Conservation (phyloP, 2,888 invertebrate genomes). For the Andricus curvator region DNA sequence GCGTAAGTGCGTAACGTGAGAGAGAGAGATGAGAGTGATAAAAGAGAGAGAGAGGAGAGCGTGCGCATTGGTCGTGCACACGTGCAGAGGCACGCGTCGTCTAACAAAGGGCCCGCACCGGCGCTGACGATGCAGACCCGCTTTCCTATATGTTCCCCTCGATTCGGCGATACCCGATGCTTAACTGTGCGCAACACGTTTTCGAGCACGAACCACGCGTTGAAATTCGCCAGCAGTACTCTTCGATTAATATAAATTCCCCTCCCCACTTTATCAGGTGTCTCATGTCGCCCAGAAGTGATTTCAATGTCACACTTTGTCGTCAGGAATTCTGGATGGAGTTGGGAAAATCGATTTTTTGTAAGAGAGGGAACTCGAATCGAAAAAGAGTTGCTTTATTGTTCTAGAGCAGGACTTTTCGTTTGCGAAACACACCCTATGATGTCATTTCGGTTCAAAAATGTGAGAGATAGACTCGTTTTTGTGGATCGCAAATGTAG, state of each 20-base stretch:
- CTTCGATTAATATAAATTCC: slow-evolving; percentile 41
- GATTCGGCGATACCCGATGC: slow-evolving; percentile 55
- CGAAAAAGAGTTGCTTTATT: background rate
- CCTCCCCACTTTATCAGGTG: slow-evolving; percentile 35
- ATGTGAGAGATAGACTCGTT: no score
- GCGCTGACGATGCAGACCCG: slow-evolving; percentile 51
- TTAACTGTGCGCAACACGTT: slow-evolving; percentile 57
- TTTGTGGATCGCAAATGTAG: no score
- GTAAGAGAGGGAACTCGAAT: background rate
- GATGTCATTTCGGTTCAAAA: no score
- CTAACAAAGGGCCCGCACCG: slow-evolving; percentile 66
- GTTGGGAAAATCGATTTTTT: background rate
- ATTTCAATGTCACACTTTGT: slow-evolving; percentile 31
- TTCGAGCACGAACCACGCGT: slow-evolving; percentile 53
- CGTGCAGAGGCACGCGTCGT: slow-evolving; percentile 77
- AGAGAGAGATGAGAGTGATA: slow-evolving; percentile 43
- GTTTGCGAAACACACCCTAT: no score
- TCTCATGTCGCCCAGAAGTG: slow-evolving; percentile 29
- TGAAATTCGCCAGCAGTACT: slow-evolving; percentile 52
- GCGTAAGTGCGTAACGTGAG: slow-evolving; percentile 36
- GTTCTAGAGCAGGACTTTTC: no score
- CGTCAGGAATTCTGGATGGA: background rate
- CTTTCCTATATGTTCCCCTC: slow-evolving; percentile 50
- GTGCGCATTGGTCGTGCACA: slow-evolving; percentile 74
- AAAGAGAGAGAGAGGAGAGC: slow-evolving; percentile 43